Evolutionary conservation across 2,797 vertebrate genomes (phyloP).

Genomic region (Eutrigla gurnardus): DNA sequence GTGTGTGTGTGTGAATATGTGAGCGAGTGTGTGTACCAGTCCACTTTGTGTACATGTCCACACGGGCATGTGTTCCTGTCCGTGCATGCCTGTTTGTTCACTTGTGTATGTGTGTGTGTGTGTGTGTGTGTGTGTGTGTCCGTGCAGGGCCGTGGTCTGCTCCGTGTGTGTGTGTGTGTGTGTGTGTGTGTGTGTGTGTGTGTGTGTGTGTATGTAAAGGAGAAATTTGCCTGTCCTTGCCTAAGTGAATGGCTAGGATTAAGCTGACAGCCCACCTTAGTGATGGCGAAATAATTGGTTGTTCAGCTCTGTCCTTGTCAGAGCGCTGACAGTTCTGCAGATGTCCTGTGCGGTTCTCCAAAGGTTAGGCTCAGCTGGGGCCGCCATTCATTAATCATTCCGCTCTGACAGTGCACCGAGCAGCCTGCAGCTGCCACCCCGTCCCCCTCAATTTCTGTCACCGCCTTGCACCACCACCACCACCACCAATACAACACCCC

Average conservation of each 20-base stretch:
- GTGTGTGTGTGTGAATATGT: slow-evolving; percentile 45
- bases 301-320: slow-evolving; percentile 99
- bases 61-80: slow-evolving; percentile 66
- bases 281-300: slow-evolving; percentile 99
- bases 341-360: slow-evolving; percentile 99
- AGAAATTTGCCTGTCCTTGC: slow-evolving; percentile 99
- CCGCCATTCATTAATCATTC: slow-evolving; percentile 99
- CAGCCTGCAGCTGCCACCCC: slow-evolving; percentile 97
- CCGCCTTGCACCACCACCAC: slow-evolving; percentile 84
- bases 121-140: slow-evolving; percentile 53
- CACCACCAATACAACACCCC: slow-evolving; percentile 60
- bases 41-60: slow-evolving; percentile 74
- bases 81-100: slow-evolving; percentile 67
- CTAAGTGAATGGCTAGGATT: slow-evolving; percentile 99
- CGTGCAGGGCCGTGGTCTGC: slow-evolving; percentile 59
- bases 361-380: slow-evolving; percentile 99
- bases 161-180: slow-evolving; percentile 50
- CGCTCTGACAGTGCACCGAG: slow-evolving; percentile 97
- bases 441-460: slow-evolving; percentile 91
- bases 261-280: slow-evolving; percentile 99
- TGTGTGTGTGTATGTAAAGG: slow-evolving; percentile 92
- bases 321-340: slow-evolving; percentile 99
- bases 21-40: slow-evolving; percentile 28
- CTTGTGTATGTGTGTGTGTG: slow-evolving; percentile 54
- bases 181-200: slow-evolving; percentile 67